Percentiles rank a stretch among this genome's conserved stretches.
Conservation (phyloP, 2,888 invertebrate species). For the Cataglyphis cursor region DNA sequence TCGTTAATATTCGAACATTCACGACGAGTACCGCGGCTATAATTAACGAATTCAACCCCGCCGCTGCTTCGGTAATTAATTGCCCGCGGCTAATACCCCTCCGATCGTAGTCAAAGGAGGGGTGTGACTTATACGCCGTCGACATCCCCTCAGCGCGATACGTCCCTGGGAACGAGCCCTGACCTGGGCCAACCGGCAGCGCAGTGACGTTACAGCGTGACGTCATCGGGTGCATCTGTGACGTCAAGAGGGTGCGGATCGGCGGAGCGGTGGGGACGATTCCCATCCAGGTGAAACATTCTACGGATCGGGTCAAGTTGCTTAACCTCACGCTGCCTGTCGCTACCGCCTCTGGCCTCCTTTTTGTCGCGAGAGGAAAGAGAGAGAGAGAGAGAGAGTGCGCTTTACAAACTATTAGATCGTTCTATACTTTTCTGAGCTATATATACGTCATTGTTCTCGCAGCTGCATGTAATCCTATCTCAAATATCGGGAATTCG, state of each 20-base stretch:
- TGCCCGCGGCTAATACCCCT: constrained; percentile 46
- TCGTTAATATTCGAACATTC: constrained; percentile 55
- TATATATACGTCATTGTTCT: neutral
- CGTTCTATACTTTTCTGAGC: neutral
- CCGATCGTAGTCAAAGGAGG: constrained; percentile 22
- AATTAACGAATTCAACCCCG: constrained; percentile 52
- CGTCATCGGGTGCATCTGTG: constrained; percentile 86
- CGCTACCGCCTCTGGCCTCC: constrained; percentile 36
- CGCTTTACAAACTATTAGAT: constrained; percentile 48
- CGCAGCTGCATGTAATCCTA: constrained; percentile 7
- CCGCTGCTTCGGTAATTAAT: constrained; percentile 49
- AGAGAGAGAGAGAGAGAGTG: neutral
- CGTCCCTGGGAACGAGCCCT: constrained; percentile 74
- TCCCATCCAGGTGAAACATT: constrained; percentile 75
- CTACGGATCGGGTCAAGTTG: constrained; percentile 74
- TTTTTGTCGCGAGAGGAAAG: constrained; percentile 8
- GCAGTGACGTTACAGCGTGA: constrained; percentile 87
- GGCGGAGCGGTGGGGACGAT: constrained; percentile 68
- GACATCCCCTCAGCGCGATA: constrained; percentile 51
- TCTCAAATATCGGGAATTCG: neutral
- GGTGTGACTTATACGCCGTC: constrained; percentile 25
- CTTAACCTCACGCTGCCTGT: constrained; percentile 56
- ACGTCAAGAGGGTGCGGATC: constrained; percentile 86
- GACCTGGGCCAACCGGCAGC: constrained; percentile 87
- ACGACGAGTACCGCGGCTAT: constrained; percentile 52